Evolutionary conservation across 2,797 vertebrate species (phyloP).

Genomic region (Nasua narica): DNA sequence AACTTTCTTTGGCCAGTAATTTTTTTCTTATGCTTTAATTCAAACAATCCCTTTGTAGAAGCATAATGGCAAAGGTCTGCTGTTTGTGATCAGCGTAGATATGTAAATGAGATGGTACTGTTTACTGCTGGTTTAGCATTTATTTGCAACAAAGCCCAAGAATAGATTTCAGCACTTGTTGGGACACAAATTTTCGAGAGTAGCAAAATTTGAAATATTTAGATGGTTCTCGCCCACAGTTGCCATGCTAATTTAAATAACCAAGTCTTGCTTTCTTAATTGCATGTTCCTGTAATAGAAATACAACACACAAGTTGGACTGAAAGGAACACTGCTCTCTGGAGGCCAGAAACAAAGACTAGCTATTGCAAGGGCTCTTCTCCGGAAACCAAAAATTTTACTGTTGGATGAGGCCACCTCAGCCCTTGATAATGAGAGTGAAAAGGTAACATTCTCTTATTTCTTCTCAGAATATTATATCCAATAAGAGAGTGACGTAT

Average conservation of each 20-base stretch:
- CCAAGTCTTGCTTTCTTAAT: slow-evolving; percentile 43
- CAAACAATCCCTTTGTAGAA: background rate
- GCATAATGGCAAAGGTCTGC: slow-evolving; percentile 22
- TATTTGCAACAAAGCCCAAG: slow-evolving; percentile 31
- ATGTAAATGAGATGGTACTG: background rate
- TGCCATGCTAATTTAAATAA: slow-evolving; percentile 58
- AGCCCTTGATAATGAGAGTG: slow-evolving; percentile 85
- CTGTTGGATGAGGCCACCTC: slow-evolving; percentile 86
- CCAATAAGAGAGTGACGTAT: background rate
- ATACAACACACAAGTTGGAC: slow-evolving; percentile 83
- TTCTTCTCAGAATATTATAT: background rate
- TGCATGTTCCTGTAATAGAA: slow-evolving; percentile 77
- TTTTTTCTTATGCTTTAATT: slow-evolving; percentile 37
- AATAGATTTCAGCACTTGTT: slow-evolving; percentile 35
- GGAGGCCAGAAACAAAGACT: slow-evolving; percentile 86
- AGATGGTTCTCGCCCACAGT: background rate
- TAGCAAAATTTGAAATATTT: slow-evolving; percentile 59
- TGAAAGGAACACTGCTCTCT: slow-evolving; percentile 85
- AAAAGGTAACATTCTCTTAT: slow-evolving; percentile 78
- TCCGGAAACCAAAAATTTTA: slow-evolving; percentile 82
- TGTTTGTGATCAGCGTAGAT: background rate
- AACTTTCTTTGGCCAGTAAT: background rate
- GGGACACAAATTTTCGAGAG: slow-evolving; percentile 44
- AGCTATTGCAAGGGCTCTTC: slow-evolving; percentile 84
- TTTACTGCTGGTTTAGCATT: slow-evolving; percentile 14